Conservation (phyloP, 2,888 invertebrate genomes). For the Dorcus hopei region DNA sequence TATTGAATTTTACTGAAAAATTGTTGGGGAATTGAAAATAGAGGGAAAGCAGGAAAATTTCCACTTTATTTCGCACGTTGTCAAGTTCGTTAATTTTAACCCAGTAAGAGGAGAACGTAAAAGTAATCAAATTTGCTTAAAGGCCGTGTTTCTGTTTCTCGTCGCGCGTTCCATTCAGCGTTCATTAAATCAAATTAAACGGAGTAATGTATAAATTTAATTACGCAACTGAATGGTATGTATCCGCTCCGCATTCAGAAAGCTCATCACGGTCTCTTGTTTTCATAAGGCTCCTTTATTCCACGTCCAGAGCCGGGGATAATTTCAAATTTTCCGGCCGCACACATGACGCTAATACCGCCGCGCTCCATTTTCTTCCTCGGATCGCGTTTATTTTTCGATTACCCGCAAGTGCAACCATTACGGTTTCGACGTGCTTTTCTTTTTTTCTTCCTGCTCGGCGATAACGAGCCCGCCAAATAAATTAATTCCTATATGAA, state of each 20-base stretch:
- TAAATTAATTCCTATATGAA: no score
- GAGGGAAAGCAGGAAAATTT: no score
- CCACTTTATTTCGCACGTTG: no score
- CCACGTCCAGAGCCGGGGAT: background rate
- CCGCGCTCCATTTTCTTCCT: background rate
- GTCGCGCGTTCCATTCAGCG: background rate
- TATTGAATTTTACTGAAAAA: no score
- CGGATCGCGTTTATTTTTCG: background rate
- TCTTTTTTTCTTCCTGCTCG: no score
- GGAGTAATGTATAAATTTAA: conserved; percentile 5
- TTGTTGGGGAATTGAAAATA: no score
- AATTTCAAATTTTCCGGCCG: conserved; percentile 1
- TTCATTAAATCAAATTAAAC: conserved; percentile 1
- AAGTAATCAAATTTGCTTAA: conserved; percentile 1
- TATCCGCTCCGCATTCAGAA: conserved; percentile 6
- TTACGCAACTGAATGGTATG: conserved; percentile 4
- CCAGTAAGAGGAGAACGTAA: no score
- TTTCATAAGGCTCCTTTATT: conserved; percentile 3
- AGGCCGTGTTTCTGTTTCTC: conserved; percentile 1
- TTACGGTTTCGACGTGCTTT: no score
- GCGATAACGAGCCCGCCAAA: no score
- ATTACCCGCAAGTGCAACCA: background rate
- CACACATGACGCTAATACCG: background rate
- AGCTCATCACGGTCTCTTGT: conserved; percentile 6
- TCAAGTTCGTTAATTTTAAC: no score